These are phyloP conservation scores for Clusia tigrina DNA, from an alignment of 2,888 invertebrate species.

Conservation along the genomic window DNA sequence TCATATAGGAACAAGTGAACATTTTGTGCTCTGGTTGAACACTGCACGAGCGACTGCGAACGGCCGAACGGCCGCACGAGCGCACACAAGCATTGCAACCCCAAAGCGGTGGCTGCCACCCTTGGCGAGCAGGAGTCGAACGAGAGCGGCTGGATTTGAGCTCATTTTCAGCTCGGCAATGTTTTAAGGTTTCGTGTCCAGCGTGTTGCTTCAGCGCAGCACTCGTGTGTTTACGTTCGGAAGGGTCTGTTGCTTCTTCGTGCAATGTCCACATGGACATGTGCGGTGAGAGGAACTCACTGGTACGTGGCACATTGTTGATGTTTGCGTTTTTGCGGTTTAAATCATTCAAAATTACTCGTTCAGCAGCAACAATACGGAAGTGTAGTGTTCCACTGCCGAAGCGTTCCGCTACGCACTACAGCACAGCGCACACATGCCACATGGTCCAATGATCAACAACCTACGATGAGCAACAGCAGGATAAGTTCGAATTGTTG, in stretches of 20 bases:
- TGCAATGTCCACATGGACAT: conserved; percentile 17
- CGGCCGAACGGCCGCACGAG: background rate
- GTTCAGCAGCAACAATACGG: conserved; percentile 48
- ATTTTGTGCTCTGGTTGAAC: background rate
- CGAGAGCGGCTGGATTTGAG: background rate
- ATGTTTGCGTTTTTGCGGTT: conserved; percentile 31
- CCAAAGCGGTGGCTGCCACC: too few species aligned
- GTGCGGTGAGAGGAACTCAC: conserved; percentile 24
- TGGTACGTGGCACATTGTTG: conserved; percentile 13
- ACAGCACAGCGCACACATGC: conserved; percentile 35
- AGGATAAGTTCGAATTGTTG: conserved; percentile 33
- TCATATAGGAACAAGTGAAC: too few species aligned
- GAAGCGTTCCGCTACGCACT: conserved; percentile 18
- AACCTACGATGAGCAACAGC: conserved; percentile 15
- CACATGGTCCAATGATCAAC: conserved; percentile 36
- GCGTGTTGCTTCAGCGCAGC: conserved; percentile 16
- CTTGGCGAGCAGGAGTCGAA: background rate
- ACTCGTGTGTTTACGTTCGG: conserved; percentile 16
- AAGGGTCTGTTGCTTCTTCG: conserved; percentile 44
- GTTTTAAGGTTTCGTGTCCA: background rate
- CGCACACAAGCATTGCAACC: too few species aligned
- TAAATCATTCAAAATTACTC: conserved; percentile 25
- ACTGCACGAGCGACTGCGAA: conserved; percentile 1
- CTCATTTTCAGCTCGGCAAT: background rate
- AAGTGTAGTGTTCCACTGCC: conserved; percentile 38